A percentile compares a stretch with the other conserved stretches of the same genome.
These are phyloP conservation scores for Malurus alboscapulatus DNA, from an alignment of 2,113 vertebrate species.

Conservation along the genomic window DNA sequence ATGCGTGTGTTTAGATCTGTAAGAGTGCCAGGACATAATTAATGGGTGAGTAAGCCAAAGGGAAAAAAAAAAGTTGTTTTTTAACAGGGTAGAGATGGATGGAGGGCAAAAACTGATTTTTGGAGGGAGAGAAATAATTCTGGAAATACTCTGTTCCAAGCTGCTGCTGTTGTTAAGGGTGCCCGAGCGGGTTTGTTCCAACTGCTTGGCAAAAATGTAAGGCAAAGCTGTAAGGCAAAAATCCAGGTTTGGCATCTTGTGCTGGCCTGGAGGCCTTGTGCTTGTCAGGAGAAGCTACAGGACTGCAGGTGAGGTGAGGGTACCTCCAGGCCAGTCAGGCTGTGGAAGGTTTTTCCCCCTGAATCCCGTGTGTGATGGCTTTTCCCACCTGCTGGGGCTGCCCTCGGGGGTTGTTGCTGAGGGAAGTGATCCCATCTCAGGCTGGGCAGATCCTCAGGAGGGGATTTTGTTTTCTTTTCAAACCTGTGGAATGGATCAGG, in stretches of 20 bases:
- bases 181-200: rapidly evolving
- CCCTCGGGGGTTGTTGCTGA: background rate
- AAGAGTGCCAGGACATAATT: background rate
- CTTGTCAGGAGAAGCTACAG: background rate
- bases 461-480: background rate
- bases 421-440: background rate
- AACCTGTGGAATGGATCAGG: background rate
- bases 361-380: rapidly evolving
- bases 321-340: background rate
- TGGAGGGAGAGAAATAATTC: background rate
- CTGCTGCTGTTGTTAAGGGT: background rate
- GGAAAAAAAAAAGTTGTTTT: background rate
- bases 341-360: rapidly evolving
- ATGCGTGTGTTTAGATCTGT: background rate
- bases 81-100: background rate
- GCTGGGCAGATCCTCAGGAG: too few relatives aligned
- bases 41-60: background rate
- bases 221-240: background rate
- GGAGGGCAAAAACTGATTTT: background rate
- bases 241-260: background rate
- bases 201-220: background rate
- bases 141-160: background rate
- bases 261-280: background rate
- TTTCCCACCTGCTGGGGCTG: background rate
- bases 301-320: background rate